Percentiles rank a stretch among this genome's conserved stretches.
phyloP scores from a whole-genome alignment of 2,113 vertebrate genomes.

The Empidonax alnorum region DNA sequence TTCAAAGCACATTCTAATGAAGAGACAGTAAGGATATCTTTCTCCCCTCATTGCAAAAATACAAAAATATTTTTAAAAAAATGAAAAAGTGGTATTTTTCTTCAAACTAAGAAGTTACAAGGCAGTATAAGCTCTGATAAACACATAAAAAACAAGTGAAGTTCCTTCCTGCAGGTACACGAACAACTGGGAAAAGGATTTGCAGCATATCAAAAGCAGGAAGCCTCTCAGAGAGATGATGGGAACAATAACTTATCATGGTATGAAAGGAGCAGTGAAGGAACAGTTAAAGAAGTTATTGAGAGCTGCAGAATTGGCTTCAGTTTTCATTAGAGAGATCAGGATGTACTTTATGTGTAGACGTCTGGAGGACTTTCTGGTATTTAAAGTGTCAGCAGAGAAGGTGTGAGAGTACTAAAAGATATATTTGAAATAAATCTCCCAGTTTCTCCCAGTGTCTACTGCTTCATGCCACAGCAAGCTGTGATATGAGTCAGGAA shows the following conservation, averaged over 20 bases:
- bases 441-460: not conserved
- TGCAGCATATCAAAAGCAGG: not conserved
- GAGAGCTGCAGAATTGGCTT: not conserved
- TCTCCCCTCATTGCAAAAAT: not conserved
- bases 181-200: not conserved
- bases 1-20: not conserved
- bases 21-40: not conserved
- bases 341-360: not conserved
- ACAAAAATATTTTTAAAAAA: not conserved
- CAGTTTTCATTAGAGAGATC: not conserved
- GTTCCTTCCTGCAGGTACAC: not conserved
- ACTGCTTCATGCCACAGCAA: not conserved
- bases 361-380: not conserved
- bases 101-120: not conserved
- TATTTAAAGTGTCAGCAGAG: not conserved
- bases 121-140: not conserved
- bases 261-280: not conserved
- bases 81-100: not conserved
- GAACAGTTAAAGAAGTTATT: not conserved
- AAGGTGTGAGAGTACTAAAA: not conserved
- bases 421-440: not conserved
- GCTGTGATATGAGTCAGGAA: not conserved
- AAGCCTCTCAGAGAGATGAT: not conserved
- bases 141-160: not conserved
- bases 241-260: not conserved